phyloP scores from a whole-genome alignment of 2,888 invertebrate genomes.

The Tenthredo scrophulariae region DNA sequence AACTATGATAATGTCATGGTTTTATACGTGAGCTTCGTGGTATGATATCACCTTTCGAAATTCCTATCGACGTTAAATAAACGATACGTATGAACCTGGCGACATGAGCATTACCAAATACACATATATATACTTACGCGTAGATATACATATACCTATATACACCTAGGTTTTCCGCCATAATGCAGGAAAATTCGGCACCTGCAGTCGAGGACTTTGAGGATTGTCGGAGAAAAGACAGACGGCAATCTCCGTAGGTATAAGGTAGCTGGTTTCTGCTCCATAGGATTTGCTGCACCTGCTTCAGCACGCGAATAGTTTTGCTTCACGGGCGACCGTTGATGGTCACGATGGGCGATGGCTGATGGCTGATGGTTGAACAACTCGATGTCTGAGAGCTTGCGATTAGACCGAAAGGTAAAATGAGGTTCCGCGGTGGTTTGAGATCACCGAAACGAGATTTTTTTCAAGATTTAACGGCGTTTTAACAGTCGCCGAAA shows the following conservation, averaged over 20 bases:
- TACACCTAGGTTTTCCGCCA: neutral
- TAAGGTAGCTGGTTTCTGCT: constrained; percentile 22
- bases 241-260: constrained; percentile 36
- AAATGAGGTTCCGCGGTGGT: neutral
- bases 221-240: constrained; percentile 6
- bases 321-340: constrained; percentile 55
- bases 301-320: constrained; percentile 62
- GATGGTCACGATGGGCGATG: constrained; percentile 52
- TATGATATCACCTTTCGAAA: constrained; percentile 38
- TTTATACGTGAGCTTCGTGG: constrained; percentile 19
- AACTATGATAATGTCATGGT: constrained; percentile 43
- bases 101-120: neutral
- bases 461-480: constrained; percentile 35
- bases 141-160: neutral
- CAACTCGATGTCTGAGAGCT: constrained; percentile 27
- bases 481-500: constrained; percentile 46
- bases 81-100: neutral
- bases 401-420: neutral
- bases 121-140: neutral
- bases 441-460: neutral
- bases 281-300: constrained; percentile 52
- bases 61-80: neutral
- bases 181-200: constrained; percentile 43
- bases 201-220: neutral
- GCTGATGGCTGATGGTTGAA: constrained; percentile 34